These are phyloP conservation scores for Eupleurogrammus muticus DNA, from an alignment of 2,797 vertebrate genomes.

Conservation along the genomic window DNA sequence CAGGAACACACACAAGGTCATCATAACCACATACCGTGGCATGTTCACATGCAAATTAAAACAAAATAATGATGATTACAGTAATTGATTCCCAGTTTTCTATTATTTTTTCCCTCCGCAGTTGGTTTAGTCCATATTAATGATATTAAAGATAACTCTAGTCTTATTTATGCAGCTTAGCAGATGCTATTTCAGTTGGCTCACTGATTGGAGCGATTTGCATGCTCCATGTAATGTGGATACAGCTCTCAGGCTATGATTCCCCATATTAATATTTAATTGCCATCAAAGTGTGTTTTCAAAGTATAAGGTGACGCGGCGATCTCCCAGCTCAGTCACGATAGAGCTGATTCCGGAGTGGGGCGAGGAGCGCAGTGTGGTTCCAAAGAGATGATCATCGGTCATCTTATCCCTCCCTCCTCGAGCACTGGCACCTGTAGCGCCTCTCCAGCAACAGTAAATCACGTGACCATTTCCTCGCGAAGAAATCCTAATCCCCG, in stretches of 20 bases:
- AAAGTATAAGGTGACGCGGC: conserved; percentile 81
- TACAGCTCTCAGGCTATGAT: conserved; percentile 83
- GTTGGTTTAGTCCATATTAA: conserved; percentile 68
- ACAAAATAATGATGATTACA: conserved; percentile 57
- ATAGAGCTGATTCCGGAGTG: conserved; percentile 70
- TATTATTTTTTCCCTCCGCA: conserved; percentile 55
- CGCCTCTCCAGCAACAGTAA: conserved; percentile 85
- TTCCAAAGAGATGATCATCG: conserved; percentile 72
- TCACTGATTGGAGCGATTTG: conserved; percentile 79
- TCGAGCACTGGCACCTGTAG: conserved; percentile 80
- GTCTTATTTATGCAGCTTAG: conserved; percentile 76
- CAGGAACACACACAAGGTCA: conserved; percentile 28
- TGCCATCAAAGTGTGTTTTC: conserved; percentile 77
- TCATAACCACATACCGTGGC: conserved; percentile 14
- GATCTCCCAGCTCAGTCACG: conserved; percentile 70
- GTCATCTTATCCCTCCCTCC: conserved; percentile 83
- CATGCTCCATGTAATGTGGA: conserved; percentile 80
- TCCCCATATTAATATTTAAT: conserved; percentile 84
- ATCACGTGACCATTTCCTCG: conserved; percentile 88
- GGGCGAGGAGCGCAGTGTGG: conserved; percentile 68
- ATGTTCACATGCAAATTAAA: conserved; percentile 50
- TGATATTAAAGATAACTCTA: conserved; percentile 72
- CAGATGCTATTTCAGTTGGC: conserved; percentile 81
- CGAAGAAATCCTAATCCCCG: conserved; percentile 82
- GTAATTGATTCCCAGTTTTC: conserved; percentile 52